Conservation (phyloP, 2,888 invertebrate species). For the Tinea pellionella region DNA sequence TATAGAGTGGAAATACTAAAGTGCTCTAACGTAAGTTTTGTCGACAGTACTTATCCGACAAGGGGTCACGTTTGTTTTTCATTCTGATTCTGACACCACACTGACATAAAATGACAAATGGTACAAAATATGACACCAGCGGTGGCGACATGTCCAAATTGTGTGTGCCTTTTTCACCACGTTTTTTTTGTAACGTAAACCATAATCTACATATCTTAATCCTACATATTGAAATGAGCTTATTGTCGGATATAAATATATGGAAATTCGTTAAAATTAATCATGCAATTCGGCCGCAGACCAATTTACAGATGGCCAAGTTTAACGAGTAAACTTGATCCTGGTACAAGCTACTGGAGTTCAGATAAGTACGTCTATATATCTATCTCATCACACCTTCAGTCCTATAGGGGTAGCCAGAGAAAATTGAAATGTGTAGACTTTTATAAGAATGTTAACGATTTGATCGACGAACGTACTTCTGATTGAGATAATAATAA, state of each 20-base stretch:
- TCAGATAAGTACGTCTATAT: too few species aligned
- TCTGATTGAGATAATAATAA: too few species aligned
- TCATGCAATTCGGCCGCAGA: background rate
- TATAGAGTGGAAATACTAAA: too few species aligned
- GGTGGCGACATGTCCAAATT: background rate
- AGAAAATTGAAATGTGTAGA: too few species aligned
- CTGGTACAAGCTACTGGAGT: background rate
- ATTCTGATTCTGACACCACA: constrained; percentile 11
- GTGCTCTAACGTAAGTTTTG: too few species aligned
- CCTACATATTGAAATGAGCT: background rate
- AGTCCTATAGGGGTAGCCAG: too few species aligned
- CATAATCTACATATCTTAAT: background rate
- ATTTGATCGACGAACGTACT: too few species aligned
- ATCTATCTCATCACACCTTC: too few species aligned
- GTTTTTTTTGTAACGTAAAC: background rate
- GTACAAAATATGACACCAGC: background rate
- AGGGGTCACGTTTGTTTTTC: constrained; percentile 3
- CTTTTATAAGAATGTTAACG: too few species aligned
- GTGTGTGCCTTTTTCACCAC: constrained; percentile 1
- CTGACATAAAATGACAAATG: constrained; percentile 11
- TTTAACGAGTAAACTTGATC: background rate
- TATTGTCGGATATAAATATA: background rate
- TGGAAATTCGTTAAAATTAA: background rate
- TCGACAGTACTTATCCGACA: background rate
- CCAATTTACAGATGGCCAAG: background rate